Evolutionary conservation across 2,888 invertebrate species (phyloP).

Genomic region (Sinopyrophorus schimmeli): DNA sequence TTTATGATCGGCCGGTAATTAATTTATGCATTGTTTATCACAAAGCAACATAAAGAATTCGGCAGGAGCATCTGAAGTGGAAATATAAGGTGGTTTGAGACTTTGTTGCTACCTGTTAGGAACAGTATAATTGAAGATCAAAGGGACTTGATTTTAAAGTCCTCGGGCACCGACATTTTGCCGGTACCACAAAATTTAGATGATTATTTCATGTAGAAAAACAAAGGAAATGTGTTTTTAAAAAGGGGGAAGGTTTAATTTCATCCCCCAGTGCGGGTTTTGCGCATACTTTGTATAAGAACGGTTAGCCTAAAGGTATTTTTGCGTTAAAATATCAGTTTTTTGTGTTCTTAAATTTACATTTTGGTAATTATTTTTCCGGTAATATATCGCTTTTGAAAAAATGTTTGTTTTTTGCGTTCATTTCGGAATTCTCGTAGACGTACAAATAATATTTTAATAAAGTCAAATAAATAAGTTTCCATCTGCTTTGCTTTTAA

Average conservation of each 20-base stretch:
- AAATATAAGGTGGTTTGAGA: slow-evolving; percentile 23
- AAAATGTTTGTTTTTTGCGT: neutral
- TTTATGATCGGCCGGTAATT: slow-evolving; percentile 31
- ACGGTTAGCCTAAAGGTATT: neutral
- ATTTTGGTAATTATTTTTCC: neutral
- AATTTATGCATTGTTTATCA: slow-evolving; percentile 33
- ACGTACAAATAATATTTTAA: slow-evolving; percentile 1
- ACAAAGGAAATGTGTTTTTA: slow-evolving; percentile 24
- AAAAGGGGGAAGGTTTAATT: slow-evolving; percentile 13
- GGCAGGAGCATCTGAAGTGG: slow-evolving; percentile 21
- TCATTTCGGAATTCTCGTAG: neutral
- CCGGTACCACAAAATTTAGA: slow-evolving; percentile 25
- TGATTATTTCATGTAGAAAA: slow-evolving; percentile 29
- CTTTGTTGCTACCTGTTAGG: slow-evolving; percentile 28
- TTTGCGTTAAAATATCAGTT: neutral
- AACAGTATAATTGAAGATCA: slow-evolving; percentile 33
- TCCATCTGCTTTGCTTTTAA: slow-evolving; percentile 23
- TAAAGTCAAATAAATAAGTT: slow-evolving; percentile 12
- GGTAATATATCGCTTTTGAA: neutral
- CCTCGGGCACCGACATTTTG: slow-evolving; percentile 18
- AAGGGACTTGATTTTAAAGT: slow-evolving; percentile 25
- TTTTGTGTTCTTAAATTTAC: neutral
- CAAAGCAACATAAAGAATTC: slow-evolving; percentile 31
- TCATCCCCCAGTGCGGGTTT: slow-evolving; percentile 2
- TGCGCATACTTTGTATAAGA: neutral